Base-by-base conservation (phyloP, 2,888 invertebrate genomes). In the Parascotia fuliginaria region DNA sequence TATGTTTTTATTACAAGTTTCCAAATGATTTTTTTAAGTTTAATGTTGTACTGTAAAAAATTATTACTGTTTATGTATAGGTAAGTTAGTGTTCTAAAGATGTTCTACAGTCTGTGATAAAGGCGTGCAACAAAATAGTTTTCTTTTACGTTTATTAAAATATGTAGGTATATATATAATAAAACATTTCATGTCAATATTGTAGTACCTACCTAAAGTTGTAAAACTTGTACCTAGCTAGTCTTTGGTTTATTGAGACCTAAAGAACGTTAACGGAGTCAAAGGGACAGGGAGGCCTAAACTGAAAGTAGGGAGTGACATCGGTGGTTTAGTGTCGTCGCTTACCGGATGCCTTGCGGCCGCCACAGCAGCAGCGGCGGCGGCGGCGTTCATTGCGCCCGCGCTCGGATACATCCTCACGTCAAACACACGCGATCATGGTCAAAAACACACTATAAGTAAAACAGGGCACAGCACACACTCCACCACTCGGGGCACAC, bases 271-370 rank as follows among this genome's bases (percentile, higher is more conserved):
- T n/a, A n/a, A n/a, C 32, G 11, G 9, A 9, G 32, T 11, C 12
- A 1, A 32, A 32, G 9, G 7, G 13, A 9, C 13, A 14, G 54
- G 11, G 33, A 55, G 11, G 33, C 34, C 9, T 46, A 43, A 32
- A 42, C 42, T 43, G 42, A 38, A 51, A 38, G 31, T 46, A 24
- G 29, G 41, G 36, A 37, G 31, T 59, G 41, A 51, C 44, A 42
- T 53, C 47, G 52, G 49, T 38, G 13, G 12, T 22, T 53, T 58
- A 63, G 64, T 67, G 59, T 70, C 66, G 68, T 69, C 61, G 59
- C 95, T 95, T 93, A 96, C 96, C 95, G 96, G 96, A 94, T 96
- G 96, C 92, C 96, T 95, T 65, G 96, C 96, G 91, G 96, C 96
- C 90, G 95, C 96, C 85, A 95, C 96, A 80, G 95, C 96, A 83